Percentiles rank a stretch among this genome's conserved stretches.
These are phyloP conservation scores for Caenorhabditis macrosperma DNA, from an alignment of 2,888 invertebrate genomes.

Conservation along the genomic window DNA sequence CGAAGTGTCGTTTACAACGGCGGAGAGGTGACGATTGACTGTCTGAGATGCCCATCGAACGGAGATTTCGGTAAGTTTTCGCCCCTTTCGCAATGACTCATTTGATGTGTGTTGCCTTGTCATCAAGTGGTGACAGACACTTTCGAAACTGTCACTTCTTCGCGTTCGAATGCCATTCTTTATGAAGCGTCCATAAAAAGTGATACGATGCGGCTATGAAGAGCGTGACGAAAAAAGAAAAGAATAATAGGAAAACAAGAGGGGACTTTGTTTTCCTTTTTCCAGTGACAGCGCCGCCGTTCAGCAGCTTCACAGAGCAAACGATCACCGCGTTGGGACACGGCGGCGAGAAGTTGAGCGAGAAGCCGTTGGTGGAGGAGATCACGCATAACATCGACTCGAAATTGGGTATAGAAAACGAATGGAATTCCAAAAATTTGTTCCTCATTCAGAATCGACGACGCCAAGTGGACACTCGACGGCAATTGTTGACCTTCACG, in stretches of 20 bases:
- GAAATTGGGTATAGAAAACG: constrained; percentile 46
- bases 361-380: constrained; percentile 61
- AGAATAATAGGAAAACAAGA: background rate
- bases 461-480: constrained; percentile 60
- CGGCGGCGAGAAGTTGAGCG: constrained; percentile 32
- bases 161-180: constrained; percentile 42
- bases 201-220: constrained; percentile 18
- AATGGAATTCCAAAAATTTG: no score
- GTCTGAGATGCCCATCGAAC: constrained; percentile 71
- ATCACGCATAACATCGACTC: constrained; percentile 66
- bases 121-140: constrained; percentile 35
- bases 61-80: constrained; percentile 72
- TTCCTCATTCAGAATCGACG: constrained; percentile 53
- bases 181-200: constrained; percentile 48
- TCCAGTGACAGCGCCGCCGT: constrained; percentile 72
- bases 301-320: constrained; percentile 65
- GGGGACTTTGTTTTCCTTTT: no score
- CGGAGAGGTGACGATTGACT: constrained; percentile 69
- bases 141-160: constrained; percentile 31
- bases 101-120: constrained; percentile 43
- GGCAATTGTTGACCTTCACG: constrained; percentile 61
- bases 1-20: constrained; percentile 60
- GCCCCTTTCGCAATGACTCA: constrained; percentile 17
- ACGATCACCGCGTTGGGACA: constrained; percentile 60
- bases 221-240: constrained; percentile 14